These are phyloP conservation scores for Punctoribates punctum DNA, from an alignment of 2,888 invertebrate genomes.

Conservation along the genomic window DNA sequence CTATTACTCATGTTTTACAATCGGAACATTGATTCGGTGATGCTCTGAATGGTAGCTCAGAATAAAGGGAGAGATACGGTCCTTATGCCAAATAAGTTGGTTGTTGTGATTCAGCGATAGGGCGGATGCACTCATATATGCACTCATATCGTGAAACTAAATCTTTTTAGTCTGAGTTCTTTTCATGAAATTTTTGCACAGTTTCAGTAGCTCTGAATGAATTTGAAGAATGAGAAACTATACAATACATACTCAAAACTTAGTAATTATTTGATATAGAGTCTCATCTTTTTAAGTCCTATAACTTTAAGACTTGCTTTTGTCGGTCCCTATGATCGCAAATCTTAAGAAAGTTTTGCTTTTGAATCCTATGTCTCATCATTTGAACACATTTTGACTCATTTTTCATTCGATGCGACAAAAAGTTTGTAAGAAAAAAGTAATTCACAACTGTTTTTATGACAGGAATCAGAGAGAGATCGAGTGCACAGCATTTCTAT, in stretches of 20 bases:
- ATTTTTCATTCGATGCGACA: slow-evolving; percentile 8
- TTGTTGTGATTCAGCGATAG: background rate
- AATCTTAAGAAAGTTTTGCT: background rate
- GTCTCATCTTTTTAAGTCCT: slow-evolving; percentile 14
- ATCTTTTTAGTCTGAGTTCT: slow-evolving; percentile 18
- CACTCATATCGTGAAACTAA: slow-evolving; percentile 24
- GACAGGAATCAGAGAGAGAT: slow-evolving; percentile 2
- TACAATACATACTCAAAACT: background rate
- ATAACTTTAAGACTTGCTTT: background rate
- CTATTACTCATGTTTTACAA: background rate
- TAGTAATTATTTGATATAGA: background rate
- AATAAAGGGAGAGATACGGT: background rate
- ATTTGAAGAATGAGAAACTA: background rate
- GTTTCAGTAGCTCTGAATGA: slow-evolving; percentile 11
- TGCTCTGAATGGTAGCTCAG: background rate
- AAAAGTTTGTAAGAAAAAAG: background rate
- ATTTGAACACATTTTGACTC: slow-evolving; percentile 12
- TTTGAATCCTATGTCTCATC: background rate
- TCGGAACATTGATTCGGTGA: slow-evolving; percentile 9
- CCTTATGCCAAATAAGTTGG: slow-evolving; percentile 28
- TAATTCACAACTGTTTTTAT: slow-evolving; percentile 18
- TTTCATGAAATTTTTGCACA: background rate
- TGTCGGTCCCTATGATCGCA: background rate
- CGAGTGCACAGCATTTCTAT: slow-evolving; percentile 1
- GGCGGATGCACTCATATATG: slow-evolving; percentile 28